These are phyloP conservation scores for Synanthedon tipuliformis DNA, from an alignment of 2,888 invertebrate species.

Conservation along the genomic window DNA sequence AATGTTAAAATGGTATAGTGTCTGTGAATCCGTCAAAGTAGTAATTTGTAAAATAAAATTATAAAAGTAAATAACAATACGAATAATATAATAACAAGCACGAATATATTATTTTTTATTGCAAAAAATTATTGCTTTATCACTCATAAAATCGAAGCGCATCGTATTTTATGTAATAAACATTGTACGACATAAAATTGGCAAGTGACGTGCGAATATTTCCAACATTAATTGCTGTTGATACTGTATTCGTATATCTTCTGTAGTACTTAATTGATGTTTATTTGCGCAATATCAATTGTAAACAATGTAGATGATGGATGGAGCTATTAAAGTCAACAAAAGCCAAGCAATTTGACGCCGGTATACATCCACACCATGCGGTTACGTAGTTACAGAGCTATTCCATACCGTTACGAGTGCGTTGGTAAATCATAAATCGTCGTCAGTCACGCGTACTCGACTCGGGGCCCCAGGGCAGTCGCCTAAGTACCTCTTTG, in stretches of 20 bases:
- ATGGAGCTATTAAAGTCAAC: neutral
- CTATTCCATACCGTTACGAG: neutral
- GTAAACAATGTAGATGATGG: neutral
- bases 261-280: neutral
- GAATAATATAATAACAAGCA: too few species aligned
- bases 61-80: too few species aligned
- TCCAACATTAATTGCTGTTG: neutral
- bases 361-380: neutral
- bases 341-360: neutral
- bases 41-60: too few species aligned
- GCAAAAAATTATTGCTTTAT: neutral
- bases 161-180: neutral
- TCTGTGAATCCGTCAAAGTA: too few species aligned
- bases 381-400: neutral
- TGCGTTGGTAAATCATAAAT: conserved; percentile 18
- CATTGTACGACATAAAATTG: conserved; percentile 5
- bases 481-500: conserved; percentile 16
- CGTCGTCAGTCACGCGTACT: conserved; percentile 26
- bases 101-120: neutral
- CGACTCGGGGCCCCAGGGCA: conserved; percentile 14
- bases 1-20: too few species aligned
- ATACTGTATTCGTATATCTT: neutral
- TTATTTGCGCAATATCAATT: neutral
- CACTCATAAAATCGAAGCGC: neutral
- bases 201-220: conserved; percentile 3